A percentile compares a stretch with the other conserved stretches of the same genome.
These are phyloP conservation scores for Noctilio leporinus DNA, from an alignment of 2,113 vertebrate genomes.

Conservation along the genomic window DNA sequence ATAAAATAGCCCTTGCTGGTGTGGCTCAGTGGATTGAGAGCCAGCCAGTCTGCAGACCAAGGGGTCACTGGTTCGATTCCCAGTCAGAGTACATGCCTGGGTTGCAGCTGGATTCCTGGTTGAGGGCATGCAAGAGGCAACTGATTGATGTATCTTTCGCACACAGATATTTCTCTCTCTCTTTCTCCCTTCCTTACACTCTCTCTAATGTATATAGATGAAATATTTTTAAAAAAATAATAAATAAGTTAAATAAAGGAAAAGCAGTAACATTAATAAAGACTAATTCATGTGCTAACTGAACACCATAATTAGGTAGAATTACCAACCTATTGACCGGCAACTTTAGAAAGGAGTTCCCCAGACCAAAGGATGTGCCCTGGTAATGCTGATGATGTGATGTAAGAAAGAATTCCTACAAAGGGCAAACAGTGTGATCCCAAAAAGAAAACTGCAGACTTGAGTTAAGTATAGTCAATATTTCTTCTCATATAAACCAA, in stretches of 20 bases:
- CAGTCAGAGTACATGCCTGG: no score
- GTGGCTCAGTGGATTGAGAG: no score
- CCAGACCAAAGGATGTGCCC: rapidly evolving
- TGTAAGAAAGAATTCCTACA: neutral
- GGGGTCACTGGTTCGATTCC: no score
- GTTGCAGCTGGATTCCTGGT: no score
- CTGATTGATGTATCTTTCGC: no score
- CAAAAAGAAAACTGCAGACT: neutral
- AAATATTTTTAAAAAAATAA: no score
- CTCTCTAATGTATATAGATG: no score
- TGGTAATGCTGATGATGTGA: neutral
- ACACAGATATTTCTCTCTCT: no score
- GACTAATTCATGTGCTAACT: neutral
- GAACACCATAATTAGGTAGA: neutral
- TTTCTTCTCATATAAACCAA: neutral
- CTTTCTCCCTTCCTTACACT: no score
- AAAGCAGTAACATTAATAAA: neutral
- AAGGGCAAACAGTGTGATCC: neutral
- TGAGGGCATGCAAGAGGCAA: no score
- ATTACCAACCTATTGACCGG: neutral
- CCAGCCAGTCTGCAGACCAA: no score
- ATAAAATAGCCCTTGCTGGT: no score
- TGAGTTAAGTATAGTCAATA: neutral
- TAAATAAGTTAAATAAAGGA: neutral
- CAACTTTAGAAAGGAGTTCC: neutral